Conservation (phyloP, 2,113 vertebrate species). For the Ceyx margarethae region DNA sequence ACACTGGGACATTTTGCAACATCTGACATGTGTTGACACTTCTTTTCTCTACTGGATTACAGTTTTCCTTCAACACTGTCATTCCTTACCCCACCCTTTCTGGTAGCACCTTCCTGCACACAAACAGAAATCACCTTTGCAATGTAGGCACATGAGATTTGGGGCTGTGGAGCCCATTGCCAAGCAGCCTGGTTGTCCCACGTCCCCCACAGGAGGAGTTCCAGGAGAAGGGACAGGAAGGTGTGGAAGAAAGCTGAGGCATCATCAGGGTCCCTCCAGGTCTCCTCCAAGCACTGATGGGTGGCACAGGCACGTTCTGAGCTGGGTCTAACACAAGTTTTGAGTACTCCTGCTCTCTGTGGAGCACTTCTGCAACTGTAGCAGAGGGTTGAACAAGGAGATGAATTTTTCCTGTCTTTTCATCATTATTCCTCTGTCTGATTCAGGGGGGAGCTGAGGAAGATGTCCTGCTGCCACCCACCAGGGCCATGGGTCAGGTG, state of each 20-base stretch:
- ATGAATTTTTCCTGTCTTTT: not conserved
- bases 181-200: not conserved
- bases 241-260: rapidly evolving
- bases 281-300: not conserved
- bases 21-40: constrained; percentile 32
- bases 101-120: not conserved
- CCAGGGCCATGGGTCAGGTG: rapidly evolving
- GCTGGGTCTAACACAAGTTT: rapidly evolving
- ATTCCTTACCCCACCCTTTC: constrained; percentile 28
- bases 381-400: not conserved
- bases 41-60: constrained; percentile 25
- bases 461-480: not conserved
- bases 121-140: not conserved
- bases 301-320: not conserved
- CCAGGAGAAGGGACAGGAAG: not conserved
- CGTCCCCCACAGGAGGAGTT: not conserved
- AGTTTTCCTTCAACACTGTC: not conserved
- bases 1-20: constrained; percentile 36
- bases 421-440: not conserved
- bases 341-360: not conserved
- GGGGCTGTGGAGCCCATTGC: not conserved
- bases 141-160: not conserved
- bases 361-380: not conserved
- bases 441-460: not conserved
- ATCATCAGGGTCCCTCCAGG: rapidly evolving